Evolutionary conservation across 2,113 vertebrate species (phyloP).

Genomic region (Gallinago undulata): DNA sequence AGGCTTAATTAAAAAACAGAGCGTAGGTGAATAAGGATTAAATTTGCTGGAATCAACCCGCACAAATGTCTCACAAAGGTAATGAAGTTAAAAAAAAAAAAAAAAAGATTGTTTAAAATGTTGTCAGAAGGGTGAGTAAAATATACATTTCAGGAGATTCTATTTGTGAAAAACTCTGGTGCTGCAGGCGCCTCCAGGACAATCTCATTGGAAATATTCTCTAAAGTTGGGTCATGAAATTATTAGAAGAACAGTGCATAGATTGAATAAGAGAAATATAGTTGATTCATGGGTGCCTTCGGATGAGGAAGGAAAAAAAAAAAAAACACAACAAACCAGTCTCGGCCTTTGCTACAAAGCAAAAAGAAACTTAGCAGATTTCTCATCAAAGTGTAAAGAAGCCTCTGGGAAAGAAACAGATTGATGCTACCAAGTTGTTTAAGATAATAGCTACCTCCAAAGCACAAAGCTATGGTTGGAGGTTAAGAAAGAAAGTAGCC

Average conservation of each 20-base stretch:
- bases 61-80: not conserved
- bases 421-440: constrained; percentile 64
- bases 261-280: not conserved
- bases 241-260: not conserved
- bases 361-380: constrained; percentile 47
- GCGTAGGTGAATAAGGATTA: not conserved
- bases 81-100: not conserved
- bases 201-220: not conserved
- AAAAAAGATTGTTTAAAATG: not conserved
- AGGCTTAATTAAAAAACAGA: not conserved
- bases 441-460: constrained; percentile 63
- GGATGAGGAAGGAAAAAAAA: rapidly evolving
- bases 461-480: constrained; percentile 49
- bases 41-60: not conserved
- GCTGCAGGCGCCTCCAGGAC: not conserved
- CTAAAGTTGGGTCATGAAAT: not conserved
- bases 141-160: not conserved
- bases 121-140: constrained; percentile 16
- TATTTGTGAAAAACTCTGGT: not conserved
- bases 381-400: constrained; percentile 54
- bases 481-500: constrained; percentile 63
- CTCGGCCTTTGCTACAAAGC: not conserved
- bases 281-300: not conserved
- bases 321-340: not conserved
- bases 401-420: constrained; percentile 59